Percentiles rank a stretch among this genome's conserved stretches.
phyloP scores from a whole-genome alignment of 2,113 vertebrate species.

The Gulo gulo region DNA sequence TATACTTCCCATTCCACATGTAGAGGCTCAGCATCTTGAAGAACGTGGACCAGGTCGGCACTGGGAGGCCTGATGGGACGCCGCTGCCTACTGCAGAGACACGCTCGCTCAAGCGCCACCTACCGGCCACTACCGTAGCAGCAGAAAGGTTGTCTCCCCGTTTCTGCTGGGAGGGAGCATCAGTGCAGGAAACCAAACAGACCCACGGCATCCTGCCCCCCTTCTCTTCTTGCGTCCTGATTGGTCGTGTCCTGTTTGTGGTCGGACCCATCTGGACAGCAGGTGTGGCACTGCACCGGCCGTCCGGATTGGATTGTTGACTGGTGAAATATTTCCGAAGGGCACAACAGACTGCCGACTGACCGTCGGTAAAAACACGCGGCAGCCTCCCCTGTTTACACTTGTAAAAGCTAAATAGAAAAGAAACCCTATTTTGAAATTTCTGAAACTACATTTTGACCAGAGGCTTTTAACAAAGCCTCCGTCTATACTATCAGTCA shows the following conservation, averaged over 20 bases:
- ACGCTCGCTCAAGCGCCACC: accelerated
- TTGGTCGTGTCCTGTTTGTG: slow-evolving; percentile 60
- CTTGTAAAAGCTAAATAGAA: slow-evolving; percentile 57
- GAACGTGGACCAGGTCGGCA: not conserved
- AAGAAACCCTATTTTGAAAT: slow-evolving; percentile 69
- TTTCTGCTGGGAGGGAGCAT: not conserved
- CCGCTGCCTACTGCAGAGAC: not conserved
- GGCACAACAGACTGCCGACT: slow-evolving; percentile 43
- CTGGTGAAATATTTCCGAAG: slow-evolving; percentile 75
- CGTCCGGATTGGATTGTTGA: slow-evolving; percentile 69
- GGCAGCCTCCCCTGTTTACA: slow-evolving; percentile 62
- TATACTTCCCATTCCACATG: not conserved
- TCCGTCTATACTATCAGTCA: slow-evolving; percentile 57
- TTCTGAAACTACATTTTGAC: slow-evolving; percentile 64
- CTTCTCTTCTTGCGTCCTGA: slow-evolving; percentile 48
- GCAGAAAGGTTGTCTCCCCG: not conserved
- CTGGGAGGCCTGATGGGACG: not conserved
- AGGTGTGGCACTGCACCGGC: slow-evolving; percentile 60
- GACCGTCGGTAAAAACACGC: not conserved
- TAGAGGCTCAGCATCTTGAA: not conserved
- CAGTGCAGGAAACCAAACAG: not conserved
- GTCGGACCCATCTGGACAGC: slow-evolving; percentile 76
- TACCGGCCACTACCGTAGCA: not conserved
- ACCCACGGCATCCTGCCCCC: slow-evolving; percentile 44
- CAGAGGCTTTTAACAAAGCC: slow-evolving; percentile 63